Evolutionary conservation across 2,888 invertebrate species (phyloP), one percentile per base, ranked within the genome.

Genomic region (Dastarcus helophoroides): DNA sequence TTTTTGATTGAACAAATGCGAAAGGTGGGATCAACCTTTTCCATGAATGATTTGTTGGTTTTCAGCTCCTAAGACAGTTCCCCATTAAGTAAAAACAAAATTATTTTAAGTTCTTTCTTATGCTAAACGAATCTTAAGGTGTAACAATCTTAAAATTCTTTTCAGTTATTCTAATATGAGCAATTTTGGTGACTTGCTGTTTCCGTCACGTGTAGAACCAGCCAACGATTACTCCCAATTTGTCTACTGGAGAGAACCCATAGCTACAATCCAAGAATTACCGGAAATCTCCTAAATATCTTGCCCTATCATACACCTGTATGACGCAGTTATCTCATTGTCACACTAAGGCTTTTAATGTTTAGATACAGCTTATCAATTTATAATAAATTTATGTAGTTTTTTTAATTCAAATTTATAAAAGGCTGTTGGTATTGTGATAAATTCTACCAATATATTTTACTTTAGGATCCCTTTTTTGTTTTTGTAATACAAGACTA

Each of bases 161-260:
- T 73, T 3, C 75, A 94, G 94, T 56, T 97, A 97, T 65, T 80
- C 85, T 36, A 85, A 85, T 62, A 85, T 95, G 81, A 83, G 84
- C 41, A 84, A 83, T 62, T 77, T 94, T 43, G 94, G 89, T 42
- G 95, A 97, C 68, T 91, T 93, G 63, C 75, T 97, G 60, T 97
- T 94, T 65, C 97, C 95, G 45, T 80, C 84, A 26, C 69, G 80
- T 48, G 67, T 73, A 40, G 76, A 76, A 26, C 68, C 67, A 10
- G 67, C 71, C 1, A 72, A 75, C 42, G 75, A 76, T 57, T 94
- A 77, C 67, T 88, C 85, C 36, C 79, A 82, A 52, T 90, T 91
- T 47, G 79, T 83, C 50, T 95, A 80, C 63, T 95, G 95, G 95
- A 77, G 93, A 42, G 83, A 88, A 43, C 91, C 93, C 6, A 69